Percentiles rank a stretch among this genome's conserved stretches.
These are phyloP conservation scores for Volucella zonaria DNA, from an alignment of 2,888 invertebrate species.

Conservation along the genomic window DNA sequence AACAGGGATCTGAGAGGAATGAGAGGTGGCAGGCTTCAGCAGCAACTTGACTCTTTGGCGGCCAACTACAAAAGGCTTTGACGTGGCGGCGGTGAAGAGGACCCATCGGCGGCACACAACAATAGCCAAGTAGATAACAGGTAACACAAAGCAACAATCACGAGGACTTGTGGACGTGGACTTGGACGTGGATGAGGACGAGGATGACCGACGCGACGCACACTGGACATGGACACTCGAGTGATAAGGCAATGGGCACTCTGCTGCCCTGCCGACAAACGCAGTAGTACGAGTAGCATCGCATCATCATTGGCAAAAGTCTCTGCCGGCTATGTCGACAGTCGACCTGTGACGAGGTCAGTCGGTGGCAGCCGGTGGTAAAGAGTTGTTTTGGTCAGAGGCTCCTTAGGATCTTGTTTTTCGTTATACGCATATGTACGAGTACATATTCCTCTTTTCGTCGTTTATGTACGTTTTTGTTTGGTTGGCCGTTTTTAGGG, in stretches of 20 bases:
- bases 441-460: too few species aligned
- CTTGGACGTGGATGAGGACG: neutral
- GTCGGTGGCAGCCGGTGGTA: constrained; percentile 2
- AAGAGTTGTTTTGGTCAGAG: constrained; percentile 10
- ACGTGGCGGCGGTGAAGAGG: constrained; percentile 55
- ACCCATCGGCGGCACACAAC: constrained; percentile 67
- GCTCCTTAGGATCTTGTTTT: constrained; percentile 10
- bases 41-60: constrained; percentile 67
- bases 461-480: neutral
- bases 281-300: constrained; percentile 46
- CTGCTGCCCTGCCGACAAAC: constrained; percentile 63
- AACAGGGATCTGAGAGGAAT: constrained; percentile 4
- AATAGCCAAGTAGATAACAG: constrained; percentile 70
- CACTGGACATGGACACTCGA: constrained; percentile 68
- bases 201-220: constrained; percentile 45
- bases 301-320: constrained; percentile 39
- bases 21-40: neutral
- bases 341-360: constrained; percentile 72
- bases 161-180: constrained; percentile 27
- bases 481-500: constrained; percentile 38
- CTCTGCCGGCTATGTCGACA: constrained; percentile 18
- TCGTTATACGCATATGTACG: neutral
- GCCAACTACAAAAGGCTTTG: constrained; percentile 69
- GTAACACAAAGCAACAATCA: constrained; percentile 64
- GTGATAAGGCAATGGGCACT: constrained; percentile 45